phyloP scores from a whole-genome alignment of 2,797 vertebrate species.

The Pygocentrus nattereri region DNA sequence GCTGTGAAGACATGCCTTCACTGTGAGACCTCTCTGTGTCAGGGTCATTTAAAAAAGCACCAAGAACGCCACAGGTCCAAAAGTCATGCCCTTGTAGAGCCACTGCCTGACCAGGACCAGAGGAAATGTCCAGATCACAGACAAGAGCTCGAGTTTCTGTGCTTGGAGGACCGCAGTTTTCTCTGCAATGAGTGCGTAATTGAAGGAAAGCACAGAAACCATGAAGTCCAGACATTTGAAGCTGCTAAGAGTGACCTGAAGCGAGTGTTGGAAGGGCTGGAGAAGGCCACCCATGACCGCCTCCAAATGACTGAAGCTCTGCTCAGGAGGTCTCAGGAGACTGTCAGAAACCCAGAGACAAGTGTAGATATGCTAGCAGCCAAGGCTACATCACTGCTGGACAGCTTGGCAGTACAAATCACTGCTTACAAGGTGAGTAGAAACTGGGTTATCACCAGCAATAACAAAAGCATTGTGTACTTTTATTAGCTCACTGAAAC shows the following conservation, averaged over 20 bases:
- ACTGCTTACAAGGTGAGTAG: constrained; percentile 49
- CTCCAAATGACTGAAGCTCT: constrained; percentile 71
- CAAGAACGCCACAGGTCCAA: constrained; percentile 66
- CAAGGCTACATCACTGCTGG: constrained; percentile 68
- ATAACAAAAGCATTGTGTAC: background rate
- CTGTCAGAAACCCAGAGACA: constrained; percentile 63
- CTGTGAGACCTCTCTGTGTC: constrained; percentile 79
- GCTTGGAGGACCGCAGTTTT: constrained; percentile 64
- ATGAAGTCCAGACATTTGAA: constrained; percentile 74
- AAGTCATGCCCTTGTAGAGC: constrained; percentile 69
- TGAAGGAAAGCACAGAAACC: constrained; percentile 69
- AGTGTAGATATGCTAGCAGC: constrained; percentile 68
- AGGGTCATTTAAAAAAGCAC: constrained; percentile 77
- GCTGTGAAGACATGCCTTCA: constrained; percentile 78
- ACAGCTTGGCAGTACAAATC: constrained; percentile 69
- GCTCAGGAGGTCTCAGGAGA: constrained; percentile 66
- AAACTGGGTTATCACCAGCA: no score
- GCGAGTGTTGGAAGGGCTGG: constrained; percentile 64
- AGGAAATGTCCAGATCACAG: constrained; percentile 70
- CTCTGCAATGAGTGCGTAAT: constrained; percentile 73
- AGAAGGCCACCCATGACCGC: constrained; percentile 68
- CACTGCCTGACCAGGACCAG: background rate
- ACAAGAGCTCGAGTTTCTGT: constrained; percentile 76
- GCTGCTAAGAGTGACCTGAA: constrained; percentile 77
- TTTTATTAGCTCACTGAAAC: background rate